phyloP scores from a whole-genome alignment of 2,113 vertebrate species.

The Corythoichthys intestinalis region DNA sequence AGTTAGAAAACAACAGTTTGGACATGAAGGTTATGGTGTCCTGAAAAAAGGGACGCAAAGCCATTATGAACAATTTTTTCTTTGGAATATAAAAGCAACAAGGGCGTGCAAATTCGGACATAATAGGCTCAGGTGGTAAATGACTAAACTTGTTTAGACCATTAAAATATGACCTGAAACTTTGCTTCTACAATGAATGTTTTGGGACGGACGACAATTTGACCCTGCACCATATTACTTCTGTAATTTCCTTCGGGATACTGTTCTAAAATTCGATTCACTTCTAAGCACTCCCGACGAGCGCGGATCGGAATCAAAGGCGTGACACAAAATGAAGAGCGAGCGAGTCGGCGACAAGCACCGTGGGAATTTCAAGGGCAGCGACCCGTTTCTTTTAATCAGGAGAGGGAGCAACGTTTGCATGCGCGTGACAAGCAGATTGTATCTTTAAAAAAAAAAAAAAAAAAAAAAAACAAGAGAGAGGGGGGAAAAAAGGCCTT shows the following conservation, averaged over 20 bases:
- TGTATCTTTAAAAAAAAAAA: not conserved
- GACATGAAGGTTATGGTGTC: no score
- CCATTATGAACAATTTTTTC: no score
- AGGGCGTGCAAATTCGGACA: no score
- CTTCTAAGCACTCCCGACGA: not conserved
- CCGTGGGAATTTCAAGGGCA: slow-evolving; percentile 1
- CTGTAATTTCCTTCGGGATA: not conserved
- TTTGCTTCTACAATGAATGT: no score
- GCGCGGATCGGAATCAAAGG: not conserved
- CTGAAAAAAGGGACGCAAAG: no score
- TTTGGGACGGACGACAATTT: not conserved
- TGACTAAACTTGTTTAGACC: no score
- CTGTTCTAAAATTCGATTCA: not conserved
- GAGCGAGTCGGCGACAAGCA: not conserved
- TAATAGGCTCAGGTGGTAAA: no score
- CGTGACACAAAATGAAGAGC: not conserved
- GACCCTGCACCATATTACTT: not conserved
- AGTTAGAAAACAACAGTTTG: no score
- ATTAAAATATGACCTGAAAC: not conserved
- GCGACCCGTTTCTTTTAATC: not conserved
- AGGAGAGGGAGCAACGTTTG: slow-evolving; percentile 8
- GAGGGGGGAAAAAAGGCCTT: not conserved
- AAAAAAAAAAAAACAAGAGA: not conserved
- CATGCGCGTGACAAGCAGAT: slow-evolving; percentile 3
- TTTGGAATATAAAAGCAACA: no score